Conservation (phyloP, 1,140 invertebrate species). For the Mactra quadrangularis region DNA sequence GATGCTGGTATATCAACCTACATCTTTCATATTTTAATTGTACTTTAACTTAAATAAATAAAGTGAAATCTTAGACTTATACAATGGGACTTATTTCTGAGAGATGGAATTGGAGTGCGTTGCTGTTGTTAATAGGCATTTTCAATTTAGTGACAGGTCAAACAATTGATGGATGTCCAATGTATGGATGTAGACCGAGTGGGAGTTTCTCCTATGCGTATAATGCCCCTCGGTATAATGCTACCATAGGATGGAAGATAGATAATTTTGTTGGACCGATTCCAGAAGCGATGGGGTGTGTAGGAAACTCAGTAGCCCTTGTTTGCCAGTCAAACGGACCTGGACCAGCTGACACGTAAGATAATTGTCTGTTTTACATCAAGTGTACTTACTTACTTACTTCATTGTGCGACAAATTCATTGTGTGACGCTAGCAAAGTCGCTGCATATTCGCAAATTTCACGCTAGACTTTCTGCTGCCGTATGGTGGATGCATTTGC, state of each 20-base stretch:
- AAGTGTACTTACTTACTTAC: too few species aligned
- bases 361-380: too few species aligned
- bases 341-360: constrained; percentile 40
- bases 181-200: constrained; percentile 66
- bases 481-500: too few species aligned
- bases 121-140: too few species aligned
- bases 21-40: too few species aligned
- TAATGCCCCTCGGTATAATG: constrained; percentile 29
- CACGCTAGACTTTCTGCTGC: too few species aligned
- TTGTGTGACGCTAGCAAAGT: neutral
- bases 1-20: too few species aligned
- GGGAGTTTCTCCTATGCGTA: constrained; percentile 65
- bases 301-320: constrained; percentile 60
- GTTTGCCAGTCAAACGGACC: constrained; percentile 65
- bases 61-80: too few species aligned
- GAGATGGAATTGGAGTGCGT: too few species aligned
- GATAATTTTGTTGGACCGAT: constrained; percentile 37
- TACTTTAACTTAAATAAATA: too few species aligned
- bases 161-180: constrained; percentile 65
- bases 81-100: too few species aligned
- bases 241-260: constrained; percentile 20
- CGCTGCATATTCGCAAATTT: neutral
- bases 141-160: too few species aligned
- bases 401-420: neutral
- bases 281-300: constrained; percentile 59